Conservation (phyloP, 1,140 invertebrate species). For the Octopus sinensis region DNA sequence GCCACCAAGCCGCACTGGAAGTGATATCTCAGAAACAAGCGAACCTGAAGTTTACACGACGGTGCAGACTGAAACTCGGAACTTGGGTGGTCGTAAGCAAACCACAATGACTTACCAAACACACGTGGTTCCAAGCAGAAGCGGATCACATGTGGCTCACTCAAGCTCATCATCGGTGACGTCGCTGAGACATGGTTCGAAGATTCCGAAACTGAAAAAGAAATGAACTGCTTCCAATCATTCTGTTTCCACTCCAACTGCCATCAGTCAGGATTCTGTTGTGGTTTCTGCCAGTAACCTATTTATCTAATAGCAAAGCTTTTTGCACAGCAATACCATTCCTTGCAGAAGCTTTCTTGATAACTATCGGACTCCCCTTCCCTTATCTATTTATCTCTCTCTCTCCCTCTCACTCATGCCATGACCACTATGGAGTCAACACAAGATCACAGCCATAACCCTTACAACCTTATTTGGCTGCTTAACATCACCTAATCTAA, state of each 20-base stretch:
- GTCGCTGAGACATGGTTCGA: not conserved
- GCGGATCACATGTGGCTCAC: conserved; percentile 16
- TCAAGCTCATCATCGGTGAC: not conserved
- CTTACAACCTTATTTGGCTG: no score
- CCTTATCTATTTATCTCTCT: not conserved
- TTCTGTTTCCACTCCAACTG: not conserved
- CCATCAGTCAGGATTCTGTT: no score
- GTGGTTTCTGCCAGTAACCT: no score
- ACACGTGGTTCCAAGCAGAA: conserved; percentile 42
- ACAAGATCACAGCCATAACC: no score
- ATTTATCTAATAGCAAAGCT: no score
- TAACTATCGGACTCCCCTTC: no score
- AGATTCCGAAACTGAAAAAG: conserved; percentile 10
- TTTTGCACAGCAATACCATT: no score
- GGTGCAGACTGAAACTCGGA: conserved; percentile 45
- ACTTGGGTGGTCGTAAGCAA: conserved; percentile 43
- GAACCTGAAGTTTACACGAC: conserved; percentile 55
- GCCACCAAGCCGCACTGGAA: conserved; percentile 83
- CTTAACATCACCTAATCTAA: no score
- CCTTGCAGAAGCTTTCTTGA: no score
- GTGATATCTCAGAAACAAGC: conserved; percentile 74
- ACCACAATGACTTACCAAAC: conserved; percentile 53
- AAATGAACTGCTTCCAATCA: conserved; percentile 12
- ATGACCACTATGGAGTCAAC: no score
- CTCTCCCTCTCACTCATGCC: not conserved